Evolutionary conservation across 2,888 invertebrate genomes (phyloP).

Genomic region (Drosophila percnosoma): DNA sequence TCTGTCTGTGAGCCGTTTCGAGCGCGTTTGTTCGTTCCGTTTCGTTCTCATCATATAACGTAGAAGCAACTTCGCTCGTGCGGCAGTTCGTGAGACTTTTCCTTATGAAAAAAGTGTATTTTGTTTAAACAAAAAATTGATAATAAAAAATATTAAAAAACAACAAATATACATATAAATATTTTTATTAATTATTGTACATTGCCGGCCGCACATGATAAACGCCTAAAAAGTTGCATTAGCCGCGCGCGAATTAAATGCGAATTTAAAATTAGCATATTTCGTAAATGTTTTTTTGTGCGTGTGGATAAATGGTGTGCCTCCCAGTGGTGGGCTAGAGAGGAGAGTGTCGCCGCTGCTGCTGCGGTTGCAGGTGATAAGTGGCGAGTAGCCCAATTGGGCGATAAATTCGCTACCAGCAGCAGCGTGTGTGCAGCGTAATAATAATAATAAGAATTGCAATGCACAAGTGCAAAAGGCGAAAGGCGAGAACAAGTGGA

Average conservation of each 20-base stretch:
- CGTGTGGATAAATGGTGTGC: constrained; percentile 40
- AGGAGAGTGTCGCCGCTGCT: constrained; percentile 40
- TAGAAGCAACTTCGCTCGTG: constrained; percentile 72
- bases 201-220: neutral
- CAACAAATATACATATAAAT: constrained; percentile 5
- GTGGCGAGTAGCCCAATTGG: constrained; percentile 36
- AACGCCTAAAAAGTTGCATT: constrained; percentile 5
- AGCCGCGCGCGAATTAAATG: constrained; percentile 29
- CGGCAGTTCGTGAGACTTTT: constrained; percentile 70
- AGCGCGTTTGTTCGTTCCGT: constrained; percentile 52
- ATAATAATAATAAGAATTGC: constrained; percentile 51
- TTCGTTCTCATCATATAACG: constrained; percentile 81
- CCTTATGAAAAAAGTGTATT: constrained; percentile 45
- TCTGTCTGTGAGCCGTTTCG: constrained; percentile 49
- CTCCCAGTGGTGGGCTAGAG: constrained; percentile 6
- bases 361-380: constrained; percentile 12
- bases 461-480: constrained; percentile 60
- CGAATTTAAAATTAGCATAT: constrained; percentile 15
- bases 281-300: constrained; percentile 50
- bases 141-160: constrained; percentile 25
- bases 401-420: constrained; percentile 38
- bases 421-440: constrained; percentile 20
- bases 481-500: constrained; percentile 71
- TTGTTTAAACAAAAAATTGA: constrained; percentile 41
- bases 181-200: constrained; percentile 7